Base-by-base conservation (phyloP, 2,113 vertebrate species). In the Tragelaphus strepsiceros region DNA sequence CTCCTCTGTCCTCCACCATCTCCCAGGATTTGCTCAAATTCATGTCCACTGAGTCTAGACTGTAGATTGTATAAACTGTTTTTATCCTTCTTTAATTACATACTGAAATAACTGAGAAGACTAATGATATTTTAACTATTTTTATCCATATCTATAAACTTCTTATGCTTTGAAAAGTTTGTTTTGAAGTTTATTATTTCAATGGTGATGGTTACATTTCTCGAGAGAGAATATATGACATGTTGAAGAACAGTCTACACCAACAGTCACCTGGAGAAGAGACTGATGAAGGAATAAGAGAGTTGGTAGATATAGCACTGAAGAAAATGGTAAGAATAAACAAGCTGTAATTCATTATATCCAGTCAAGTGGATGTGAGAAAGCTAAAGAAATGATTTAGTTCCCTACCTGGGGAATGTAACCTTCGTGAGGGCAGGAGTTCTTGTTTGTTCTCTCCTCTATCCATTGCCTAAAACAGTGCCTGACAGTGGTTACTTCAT, bases 161-260 rank as follows among this genome's bases (percentile, higher is more conserved):
- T 46, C 94, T 96, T 98, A 1, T 98, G 83, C 92, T 97, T 97
- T 98, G 67, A 96, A 95, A 98, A 99, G 99, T 99, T 92, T 99
- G 99, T 98, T 99, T 99, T 98, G 97, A 99, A 0, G 98, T 99
- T 77, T 99, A 99, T 26, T 99, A 99, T 98, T 97, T 99, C 98
- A 99, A 99, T 58, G 98, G 99, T 35, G 99, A 99, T 89, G 99
- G 99, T 62, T 99, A 98, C 98, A 99, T 99, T 98, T 99, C 99
- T 26, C 98, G 96, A 93, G 99, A 99, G 49, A 99, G 99, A 98
- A 99, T 99, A 99, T 99, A 99, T 97, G 99, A 99, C 90, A 99
- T 99, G 99, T 98, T 99, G 98, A 99, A 99, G 98, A 98, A 99
- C 97, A 99, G 99, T 97, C 98, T 99, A 58, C 96, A 99, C 84